Evolutionary conservation across 30 jellyfish, hydroid and myxozoan genomes (phyloP).

Genomic region (Catostylus mosaicus): DNA sequence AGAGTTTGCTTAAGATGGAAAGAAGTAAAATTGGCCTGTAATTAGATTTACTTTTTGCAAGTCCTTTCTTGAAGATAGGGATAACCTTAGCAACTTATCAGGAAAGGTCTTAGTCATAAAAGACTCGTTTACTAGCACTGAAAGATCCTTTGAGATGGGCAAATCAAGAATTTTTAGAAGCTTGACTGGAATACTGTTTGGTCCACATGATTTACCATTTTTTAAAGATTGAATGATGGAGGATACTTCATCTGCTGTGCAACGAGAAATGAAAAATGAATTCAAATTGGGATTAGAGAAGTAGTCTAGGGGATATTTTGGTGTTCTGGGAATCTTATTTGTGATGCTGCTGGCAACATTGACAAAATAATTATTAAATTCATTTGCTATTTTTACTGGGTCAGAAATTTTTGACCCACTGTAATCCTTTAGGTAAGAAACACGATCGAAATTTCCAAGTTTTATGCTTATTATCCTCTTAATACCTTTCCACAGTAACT

Average conservation of each 20-base stretch:
- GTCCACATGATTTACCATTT: no score
- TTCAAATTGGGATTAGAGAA: slow-evolving; percentile 42
- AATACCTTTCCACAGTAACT: slow-evolving; percentile 64
- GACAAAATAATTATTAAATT: slow-evolving; percentile 40
- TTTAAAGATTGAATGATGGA: slow-evolving; percentile 28
- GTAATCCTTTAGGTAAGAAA: slow-evolving; percentile 16
- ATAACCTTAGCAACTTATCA: no score
- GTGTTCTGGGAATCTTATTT: slow-evolving; percentile 30
- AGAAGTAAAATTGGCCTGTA: no score
- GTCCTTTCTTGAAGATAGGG: no score
- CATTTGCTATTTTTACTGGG: slow-evolving; percentile 55
- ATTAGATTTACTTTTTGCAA: no score
- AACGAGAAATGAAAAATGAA: slow-evolving; percentile 41
- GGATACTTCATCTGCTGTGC: slow-evolving; percentile 44
- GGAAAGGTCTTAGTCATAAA: slow-evolving; percentile 46
- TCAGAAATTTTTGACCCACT: slow-evolving; percentile 29
- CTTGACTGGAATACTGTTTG: slow-evolving; percentile 49
- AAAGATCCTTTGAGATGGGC: slow-evolving; percentile 30
- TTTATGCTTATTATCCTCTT: slow-evolving; percentile 26
- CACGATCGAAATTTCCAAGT: slow-evolving; percentile 22
- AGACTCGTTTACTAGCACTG: slow-evolving; percentile 44
- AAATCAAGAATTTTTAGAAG: slow-evolving; percentile 40
- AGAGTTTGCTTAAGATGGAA: not conserved
- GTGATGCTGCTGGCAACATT: slow-evolving; percentile 46
- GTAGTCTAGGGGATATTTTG: slow-evolving; percentile 50